Conservation (phyloP, 2,888 invertebrate genomes). For the Caradrina clavipalpis region DNA sequence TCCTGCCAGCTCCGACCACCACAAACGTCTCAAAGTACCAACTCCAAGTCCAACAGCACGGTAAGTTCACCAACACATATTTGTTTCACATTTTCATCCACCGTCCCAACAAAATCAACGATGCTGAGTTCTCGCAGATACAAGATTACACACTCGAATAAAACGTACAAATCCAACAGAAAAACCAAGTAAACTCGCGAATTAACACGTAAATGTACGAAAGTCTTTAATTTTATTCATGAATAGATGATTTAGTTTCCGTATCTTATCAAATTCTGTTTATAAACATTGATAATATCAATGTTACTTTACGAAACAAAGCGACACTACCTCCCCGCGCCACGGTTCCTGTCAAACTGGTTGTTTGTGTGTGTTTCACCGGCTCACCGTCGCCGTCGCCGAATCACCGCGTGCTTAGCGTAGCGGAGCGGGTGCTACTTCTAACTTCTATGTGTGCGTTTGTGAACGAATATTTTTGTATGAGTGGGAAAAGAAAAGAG, state of each 20-base stretch:
- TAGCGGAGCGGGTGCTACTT: conserved; percentile 21
- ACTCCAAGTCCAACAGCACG: conserved; percentile 71
- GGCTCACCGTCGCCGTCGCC: neutral
- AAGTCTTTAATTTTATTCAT: conserved; percentile 75
- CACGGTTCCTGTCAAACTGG: conserved; percentile 85
- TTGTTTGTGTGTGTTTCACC: conserved; percentile 62
- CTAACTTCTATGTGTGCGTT: conserved; percentile 52
- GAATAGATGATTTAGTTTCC: conserved; percentile 60
- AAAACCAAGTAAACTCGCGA: conserved; percentile 72
- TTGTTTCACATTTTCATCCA: conserved; percentile 89
- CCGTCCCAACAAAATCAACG: conserved; percentile 81
- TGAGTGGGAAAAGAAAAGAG: conserved; percentile 28
- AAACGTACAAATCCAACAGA: conserved; percentile 83
- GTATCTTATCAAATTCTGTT: conserved; percentile 78
- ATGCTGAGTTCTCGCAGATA: conserved; percentile 84
- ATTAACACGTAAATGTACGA: conserved; percentile 59
- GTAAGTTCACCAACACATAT: conserved; percentile 81
- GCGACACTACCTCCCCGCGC: conserved; percentile 75
- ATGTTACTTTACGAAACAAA: conserved; percentile 75
- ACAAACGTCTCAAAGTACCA: conserved; percentile 68
- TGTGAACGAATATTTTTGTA: conserved; percentile 55
- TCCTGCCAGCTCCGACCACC: conserved; percentile 74
- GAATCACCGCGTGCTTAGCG: conserved; percentile 38
- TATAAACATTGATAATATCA: conserved; percentile 87
- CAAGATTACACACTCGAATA: conserved; percentile 87